Base-by-base conservation (phyloP, 2,888 invertebrate species). In the Dryomyza anilis region DNA sequence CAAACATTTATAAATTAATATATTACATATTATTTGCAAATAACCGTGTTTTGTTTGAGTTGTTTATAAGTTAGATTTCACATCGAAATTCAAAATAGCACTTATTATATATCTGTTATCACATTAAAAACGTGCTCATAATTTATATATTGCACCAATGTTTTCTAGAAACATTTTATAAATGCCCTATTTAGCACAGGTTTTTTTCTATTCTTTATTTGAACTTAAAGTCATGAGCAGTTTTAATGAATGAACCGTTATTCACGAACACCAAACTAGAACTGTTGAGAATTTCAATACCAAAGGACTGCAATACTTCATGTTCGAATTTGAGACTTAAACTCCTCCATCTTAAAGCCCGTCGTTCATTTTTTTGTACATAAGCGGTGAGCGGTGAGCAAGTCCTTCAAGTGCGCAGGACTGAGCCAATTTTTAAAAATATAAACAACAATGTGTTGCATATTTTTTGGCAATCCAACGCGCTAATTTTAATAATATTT, bases 381-480 rank as follows among this genome's bases (percentile, higher is more conserved):
- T 12, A 25, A 16, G 27, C 10, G 52, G 27, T n/a, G 29, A 23
- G 30, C 6, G 23, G 25, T 48, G 59, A 48, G 33, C 10, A 27
- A 23, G 10, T 52, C n/a, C n/a, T 7, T 0, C 10, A 10, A 23
- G 3, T 53, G 53, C 62, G 62, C 62, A 62, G 14, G 43, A 25
- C 21, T 23, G 27, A 21, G 23, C 36, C 29, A 16, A 36, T 19
- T 30, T n/a, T 27, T 59, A 59, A 43, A 53, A 62, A 62, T 53
- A 62, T 53, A 21, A 52, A 45, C 62, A 62, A 62, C 62, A 62
- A 53, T 62, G 52, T 56, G 36, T 62, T 43, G 23, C 16, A 56
- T 25, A 12, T 23, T 61, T 52, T 43, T 39, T 21, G 23, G 23
- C 36, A 30, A 19, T 21, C 21, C 39, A 25, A 60, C 12, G 21